Conservation (phyloP, 2,797 vertebrate genomes). For the Gymnoscopelus microlampas region DNA sequence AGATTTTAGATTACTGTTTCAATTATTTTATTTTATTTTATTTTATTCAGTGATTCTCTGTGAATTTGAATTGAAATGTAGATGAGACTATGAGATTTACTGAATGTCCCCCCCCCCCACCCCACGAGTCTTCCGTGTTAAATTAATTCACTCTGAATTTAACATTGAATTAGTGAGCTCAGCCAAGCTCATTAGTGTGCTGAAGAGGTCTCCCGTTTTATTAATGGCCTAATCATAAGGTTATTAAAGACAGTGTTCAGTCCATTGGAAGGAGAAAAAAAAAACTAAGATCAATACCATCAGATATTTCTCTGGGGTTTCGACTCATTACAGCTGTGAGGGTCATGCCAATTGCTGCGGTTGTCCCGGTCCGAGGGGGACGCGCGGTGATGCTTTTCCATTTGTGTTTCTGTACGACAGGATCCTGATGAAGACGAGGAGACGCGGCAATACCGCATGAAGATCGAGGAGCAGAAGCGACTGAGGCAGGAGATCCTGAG, state of each 20-base stretch:
- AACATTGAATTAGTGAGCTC: conserved; percentile 21
- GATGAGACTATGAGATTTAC: not conserved
- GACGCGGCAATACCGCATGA: conserved; percentile 92
- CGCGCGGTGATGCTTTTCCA: conserved; percentile 14
- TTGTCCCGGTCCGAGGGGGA: conserved; percentile 15
- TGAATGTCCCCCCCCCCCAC: too few relatives aligned
- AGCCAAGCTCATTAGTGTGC: conserved; percentile 31
- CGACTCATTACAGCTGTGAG: conserved; percentile 39
- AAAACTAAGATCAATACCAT: conserved; percentile 48
- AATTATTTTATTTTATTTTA: not conserved
- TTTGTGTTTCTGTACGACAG: conserved; percentile 69
- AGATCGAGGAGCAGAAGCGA: conserved; percentile 98
- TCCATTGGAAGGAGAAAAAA: conserved; percentile 34
- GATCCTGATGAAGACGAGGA: conserved; percentile 94
- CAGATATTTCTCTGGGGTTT: conserved; percentile 52
- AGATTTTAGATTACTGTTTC: not conserved
- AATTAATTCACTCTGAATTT: conserved; percentile 31
- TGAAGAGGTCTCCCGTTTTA: conserved; percentile 68
- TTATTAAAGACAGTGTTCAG: conserved; percentile 82
- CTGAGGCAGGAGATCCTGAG: conserved; percentile 93
- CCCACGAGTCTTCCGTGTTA: not conserved
- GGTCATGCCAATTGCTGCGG: conserved; percentile 19
- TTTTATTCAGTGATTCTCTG: not conserved
- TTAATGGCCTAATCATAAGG: conserved; percentile 87
- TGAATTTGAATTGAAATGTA: not conserved